Conservation (phyloP, 1,140 invertebrate genomes). For the Atta cephalotes region DNA sequence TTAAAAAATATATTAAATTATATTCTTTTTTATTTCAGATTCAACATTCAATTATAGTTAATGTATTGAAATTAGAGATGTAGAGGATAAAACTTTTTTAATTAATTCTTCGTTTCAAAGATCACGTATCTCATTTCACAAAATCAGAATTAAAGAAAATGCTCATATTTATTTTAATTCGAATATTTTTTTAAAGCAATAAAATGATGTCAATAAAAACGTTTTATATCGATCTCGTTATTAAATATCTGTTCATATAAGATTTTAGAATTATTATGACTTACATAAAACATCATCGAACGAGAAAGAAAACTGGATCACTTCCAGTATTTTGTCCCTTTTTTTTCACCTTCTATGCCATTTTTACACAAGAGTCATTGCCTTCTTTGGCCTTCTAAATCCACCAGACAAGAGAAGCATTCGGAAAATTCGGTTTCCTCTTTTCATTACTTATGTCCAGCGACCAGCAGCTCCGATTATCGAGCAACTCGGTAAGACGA, state of each 20-base stretch:
- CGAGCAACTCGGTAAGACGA: slow-evolving; percentile 57
- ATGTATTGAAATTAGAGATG: neutral
- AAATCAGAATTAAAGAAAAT: neutral
- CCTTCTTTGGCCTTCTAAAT: slow-evolving; percentile 61
- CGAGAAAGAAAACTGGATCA: slow-evolving; percentile 59
- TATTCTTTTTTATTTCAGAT: neutral
- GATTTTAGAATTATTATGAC: slow-evolving; percentile 53
- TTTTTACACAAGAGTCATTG: slow-evolving; percentile 61
- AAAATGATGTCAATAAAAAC: neutral
- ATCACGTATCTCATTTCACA: neutral
- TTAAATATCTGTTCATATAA: slow-evolving; percentile 19
- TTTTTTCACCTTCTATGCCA: slow-evolving; percentile 31
- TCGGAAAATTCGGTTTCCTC: slow-evolving; percentile 65
- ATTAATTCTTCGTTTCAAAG: neutral
- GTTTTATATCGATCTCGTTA: neutral
- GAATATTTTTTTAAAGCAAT: neutral
- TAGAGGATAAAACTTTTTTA: neutral
- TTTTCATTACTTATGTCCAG: slow-evolving; percentile 74
- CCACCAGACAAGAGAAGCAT: slow-evolving; percentile 66
- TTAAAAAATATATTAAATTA: neutral
- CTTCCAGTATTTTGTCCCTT: slow-evolving; percentile 50
- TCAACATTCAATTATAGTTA: neutral
- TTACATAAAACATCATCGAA: slow-evolving; percentile 54
- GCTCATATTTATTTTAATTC: slow-evolving; percentile 7
- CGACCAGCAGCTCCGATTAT: slow-evolving; percentile 63